phyloP scores from a whole-genome alignment of 1,140 invertebrate genomes.

The Mamestra configurata region DNA sequence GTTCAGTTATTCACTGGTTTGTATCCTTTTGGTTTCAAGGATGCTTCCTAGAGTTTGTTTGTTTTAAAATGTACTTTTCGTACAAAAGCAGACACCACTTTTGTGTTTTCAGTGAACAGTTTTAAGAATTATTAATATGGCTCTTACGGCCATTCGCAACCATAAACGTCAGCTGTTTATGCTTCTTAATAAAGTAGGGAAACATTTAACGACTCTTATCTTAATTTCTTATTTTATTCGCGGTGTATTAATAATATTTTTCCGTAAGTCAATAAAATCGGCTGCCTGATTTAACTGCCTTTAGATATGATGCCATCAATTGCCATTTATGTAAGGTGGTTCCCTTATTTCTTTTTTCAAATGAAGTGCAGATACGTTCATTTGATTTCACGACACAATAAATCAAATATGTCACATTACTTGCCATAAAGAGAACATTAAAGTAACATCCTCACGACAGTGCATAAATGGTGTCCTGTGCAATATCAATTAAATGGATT shows the following conservation, averaged over 20 bases:
- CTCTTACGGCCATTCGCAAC: neutral
- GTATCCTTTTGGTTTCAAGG: constrained; percentile 34
- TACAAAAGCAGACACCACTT: neutral
- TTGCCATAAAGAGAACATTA: neutral
- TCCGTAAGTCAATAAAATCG: constrained; percentile 21
- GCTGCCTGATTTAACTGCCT: neutral
- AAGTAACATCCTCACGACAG: constrained; percentile 14
- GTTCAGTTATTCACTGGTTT: constrained; percentile 37
- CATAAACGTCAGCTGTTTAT: constrained; percentile 22
- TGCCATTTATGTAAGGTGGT: neutral
- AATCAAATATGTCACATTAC: constrained; percentile 1
- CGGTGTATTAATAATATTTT: constrained; percentile 23
- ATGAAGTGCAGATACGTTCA: neutral
- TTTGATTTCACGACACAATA: neutral
- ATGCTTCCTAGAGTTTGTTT: constrained; percentile 33
- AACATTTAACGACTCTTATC: constrained; percentile 27
- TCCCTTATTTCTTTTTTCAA: neutral
- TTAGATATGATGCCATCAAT: neutral
- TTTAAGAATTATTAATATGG: neutral
- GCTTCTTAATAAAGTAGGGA: constrained; percentile 13
- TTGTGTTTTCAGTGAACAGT: constrained; percentile 16
- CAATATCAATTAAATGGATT: constrained; percentile 43
- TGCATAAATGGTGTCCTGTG: constrained; percentile 18
- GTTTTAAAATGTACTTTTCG: constrained; percentile 25
- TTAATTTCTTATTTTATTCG: constrained; percentile 32